Conservation (phyloP, 2,797 vertebrate species). For the Pempheris klunzingeri region DNA sequence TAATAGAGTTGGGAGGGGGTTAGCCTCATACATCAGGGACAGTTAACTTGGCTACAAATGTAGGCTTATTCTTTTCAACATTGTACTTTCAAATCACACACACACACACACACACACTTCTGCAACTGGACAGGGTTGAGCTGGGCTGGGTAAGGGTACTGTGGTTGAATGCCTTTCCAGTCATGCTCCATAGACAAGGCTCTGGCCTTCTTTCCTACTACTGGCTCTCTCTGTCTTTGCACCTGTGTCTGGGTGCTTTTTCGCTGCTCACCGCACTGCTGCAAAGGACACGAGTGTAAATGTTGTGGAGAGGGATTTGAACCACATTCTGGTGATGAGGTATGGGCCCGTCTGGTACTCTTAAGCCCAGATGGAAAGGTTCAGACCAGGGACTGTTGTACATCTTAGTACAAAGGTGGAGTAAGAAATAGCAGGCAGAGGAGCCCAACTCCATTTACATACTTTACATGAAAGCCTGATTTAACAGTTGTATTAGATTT, state of each 20-base stretch:
- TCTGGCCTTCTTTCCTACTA: conserved; percentile 79
- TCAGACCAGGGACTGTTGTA: conserved; percentile 61
- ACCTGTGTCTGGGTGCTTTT: conserved; percentile 80
- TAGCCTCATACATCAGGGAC: conserved; percentile 76
- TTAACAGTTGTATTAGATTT: conserved; percentile 44
- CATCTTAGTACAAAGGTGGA: conserved; percentile 49
- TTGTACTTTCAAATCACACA: conserved; percentile 76
- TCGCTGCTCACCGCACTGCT: conserved; percentile 73
- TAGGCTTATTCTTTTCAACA: conserved; percentile 80
- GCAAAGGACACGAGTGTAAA: conserved; percentile 80
- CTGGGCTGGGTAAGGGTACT: conserved; percentile 78
- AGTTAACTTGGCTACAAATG: conserved; percentile 77
- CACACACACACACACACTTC: conserved; percentile 16
- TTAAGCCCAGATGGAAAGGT: conserved; percentile 76
- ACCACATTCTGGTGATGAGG: conserved; percentile 80
- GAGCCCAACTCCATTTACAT: conserved; percentile 16
- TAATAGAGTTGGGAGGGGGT: conserved; percentile 61
- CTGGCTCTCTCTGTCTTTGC: conserved; percentile 79
- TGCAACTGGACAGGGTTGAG: conserved; percentile 71
- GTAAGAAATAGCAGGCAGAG: conserved; percentile 33
- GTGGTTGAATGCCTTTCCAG: conserved; percentile 85
- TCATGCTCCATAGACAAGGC: conserved; percentile 80
- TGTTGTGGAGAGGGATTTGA: conserved; percentile 82
- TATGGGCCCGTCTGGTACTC: conserved; percentile 79
- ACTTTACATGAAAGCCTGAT: not conserved